A percentile compares a stretch with the other conserved stretches of the same genome.
phyloP scores from a whole-genome alignment of 2,113 vertebrate genomes.

The Chrysochloris asiatica region DNA sequence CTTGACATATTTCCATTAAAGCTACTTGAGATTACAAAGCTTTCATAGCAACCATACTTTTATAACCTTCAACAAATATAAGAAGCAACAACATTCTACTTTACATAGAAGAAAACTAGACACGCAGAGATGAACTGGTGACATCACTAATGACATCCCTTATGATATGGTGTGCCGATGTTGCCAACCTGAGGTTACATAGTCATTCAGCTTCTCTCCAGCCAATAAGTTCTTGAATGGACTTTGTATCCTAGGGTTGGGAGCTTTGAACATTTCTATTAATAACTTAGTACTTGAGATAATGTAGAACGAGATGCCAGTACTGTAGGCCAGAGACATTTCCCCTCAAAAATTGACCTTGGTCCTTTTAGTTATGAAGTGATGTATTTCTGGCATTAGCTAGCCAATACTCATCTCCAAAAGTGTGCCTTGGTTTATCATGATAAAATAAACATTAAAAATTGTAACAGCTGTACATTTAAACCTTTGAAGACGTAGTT shows the following conservation, averaged over 20 bases:
- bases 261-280: not conserved
- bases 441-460: slow-evolving; percentile 16
- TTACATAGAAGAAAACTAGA: not conserved
- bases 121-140: too few species aligned
- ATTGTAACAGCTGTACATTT: not conserved
- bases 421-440: not conserved
- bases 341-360: not conserved
- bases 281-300: not conserved
- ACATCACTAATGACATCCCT: not conserved
- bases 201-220: not conserved
- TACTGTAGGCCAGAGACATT: not conserved
- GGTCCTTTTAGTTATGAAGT: slow-evolving; percentile 5
- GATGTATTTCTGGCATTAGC: slow-evolving; percentile 30
- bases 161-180: not conserved
- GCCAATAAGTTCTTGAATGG: not conserved
- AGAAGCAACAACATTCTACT: not conserved
- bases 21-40: not conserved
- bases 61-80: not conserved
- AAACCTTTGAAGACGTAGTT: slow-evolving; percentile 2
- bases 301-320: not conserved
- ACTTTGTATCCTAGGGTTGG: too few species aligned
- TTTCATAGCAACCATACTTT: not conserved
- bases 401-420: slow-evolving; percentile 2
- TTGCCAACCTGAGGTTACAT: not conserved
- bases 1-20: not conserved